A percentile compares a stretch with the other conserved stretches of the same genome.
phyloP scores from a whole-genome alignment of 2,888 invertebrate genomes.

The Embidobia sp. region DNA sequence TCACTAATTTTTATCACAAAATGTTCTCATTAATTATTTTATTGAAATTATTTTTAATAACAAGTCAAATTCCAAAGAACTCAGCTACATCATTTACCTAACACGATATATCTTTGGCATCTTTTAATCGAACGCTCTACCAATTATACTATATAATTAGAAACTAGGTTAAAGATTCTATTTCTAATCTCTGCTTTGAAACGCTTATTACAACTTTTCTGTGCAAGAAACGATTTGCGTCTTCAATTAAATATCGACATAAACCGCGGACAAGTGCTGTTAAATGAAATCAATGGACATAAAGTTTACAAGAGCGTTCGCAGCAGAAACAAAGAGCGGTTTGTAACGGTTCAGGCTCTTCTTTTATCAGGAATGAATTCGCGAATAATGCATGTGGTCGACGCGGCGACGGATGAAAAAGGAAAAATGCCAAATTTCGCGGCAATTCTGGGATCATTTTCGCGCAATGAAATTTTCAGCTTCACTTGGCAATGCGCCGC shows the following conservation, averaged over 20 bases:
- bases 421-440: slow-evolving; percentile 7
- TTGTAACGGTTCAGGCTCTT: slow-evolving; percentile 1
- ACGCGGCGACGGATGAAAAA: slow-evolving; percentile 9
- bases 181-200: slow-evolving; percentile 20
- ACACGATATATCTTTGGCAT: background rate
- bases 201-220: slow-evolving; percentile 9
- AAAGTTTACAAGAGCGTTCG: slow-evolving; percentile 15
- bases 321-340: background rate
- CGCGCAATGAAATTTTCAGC: slow-evolving; percentile 46
- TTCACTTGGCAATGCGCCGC: slow-evolving; percentile 37
- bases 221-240: slow-evolving; percentile 1
- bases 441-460: slow-evolving; percentile 46
- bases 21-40: no score
- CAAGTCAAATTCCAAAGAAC: no score
- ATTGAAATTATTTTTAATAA: no score
- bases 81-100: no score
- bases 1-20: no score
- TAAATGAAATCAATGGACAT: slow-evolving; percentile 27
- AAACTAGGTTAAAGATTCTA: slow-evolving; percentile 40
- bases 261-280: slow-evolving; percentile 8
- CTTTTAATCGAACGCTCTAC: slow-evolving; percentile 2
- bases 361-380: slow-evolving; percentile 7
- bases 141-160: slow-evolving; percentile 45
- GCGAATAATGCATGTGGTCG: slow-evolving; percentile 25
- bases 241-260: slow-evolving; percentile 15